phyloP scores from a whole-genome alignment of 2,888 invertebrate genomes.

The Deroplatys truncata region DNA sequence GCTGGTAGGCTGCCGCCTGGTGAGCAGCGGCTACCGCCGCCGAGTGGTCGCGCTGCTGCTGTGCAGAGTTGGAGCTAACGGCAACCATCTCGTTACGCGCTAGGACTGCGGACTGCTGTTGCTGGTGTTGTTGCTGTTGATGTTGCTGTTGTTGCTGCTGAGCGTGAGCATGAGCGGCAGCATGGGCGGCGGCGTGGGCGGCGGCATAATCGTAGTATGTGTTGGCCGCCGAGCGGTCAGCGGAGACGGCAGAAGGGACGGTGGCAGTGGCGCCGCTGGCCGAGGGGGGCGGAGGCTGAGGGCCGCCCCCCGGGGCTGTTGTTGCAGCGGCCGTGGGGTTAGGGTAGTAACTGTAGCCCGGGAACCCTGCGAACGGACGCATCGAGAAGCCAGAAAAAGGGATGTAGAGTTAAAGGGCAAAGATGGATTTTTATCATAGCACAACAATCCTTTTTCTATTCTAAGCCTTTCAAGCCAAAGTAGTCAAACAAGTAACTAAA shows the following conservation, averaged over 20 bases:
- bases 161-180: conserved; percentile 22
- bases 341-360: conserved; percentile 48
- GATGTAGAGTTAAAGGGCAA: neutral
- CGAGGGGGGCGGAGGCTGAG: neutral
- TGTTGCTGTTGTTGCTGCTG: conserved; percentile 23
- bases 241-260: conserved; percentile 31
- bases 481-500: neutral
- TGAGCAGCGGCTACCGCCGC: neutral
- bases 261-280: conserved; percentile 39
- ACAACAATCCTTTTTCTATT: neutral
- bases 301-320: neutral
- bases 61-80: neutral
- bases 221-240: conserved; percentile 38
- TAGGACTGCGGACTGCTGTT: conserved; percentile 31
- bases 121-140: conserved; percentile 30
- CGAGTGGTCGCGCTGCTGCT: neutral
- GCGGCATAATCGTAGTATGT: conserved; percentile 30
- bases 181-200: neutral
- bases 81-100: conserved; percentile 12
- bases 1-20: neutral
- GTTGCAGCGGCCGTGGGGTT: conserved; percentile 38
- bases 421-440: neutral
- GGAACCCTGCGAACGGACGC: conserved; percentile 43
- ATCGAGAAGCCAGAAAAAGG: conserved; percentile 18
- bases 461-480: neutral